Evolutionary conservation across 1,140 invertebrate species (phyloP).

Genomic region (Pteromalus puparum): DNA sequence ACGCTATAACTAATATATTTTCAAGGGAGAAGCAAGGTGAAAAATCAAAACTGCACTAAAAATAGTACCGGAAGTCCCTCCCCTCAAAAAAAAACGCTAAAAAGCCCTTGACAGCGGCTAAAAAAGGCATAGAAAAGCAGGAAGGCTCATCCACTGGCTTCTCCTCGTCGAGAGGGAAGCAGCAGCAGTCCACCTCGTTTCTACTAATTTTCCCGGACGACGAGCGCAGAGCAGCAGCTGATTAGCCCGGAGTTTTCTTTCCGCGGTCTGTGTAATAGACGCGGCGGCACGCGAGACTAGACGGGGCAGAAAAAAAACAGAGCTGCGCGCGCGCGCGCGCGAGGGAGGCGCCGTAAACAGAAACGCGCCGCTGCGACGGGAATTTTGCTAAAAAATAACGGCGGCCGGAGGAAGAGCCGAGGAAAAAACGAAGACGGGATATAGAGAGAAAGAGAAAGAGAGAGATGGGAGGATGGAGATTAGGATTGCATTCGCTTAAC

Average conservation of each 20-base stretch:
- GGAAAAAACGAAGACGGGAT: background rate
- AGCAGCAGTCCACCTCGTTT: background rate
- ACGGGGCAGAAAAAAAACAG: background rate
- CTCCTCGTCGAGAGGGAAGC: background rate
- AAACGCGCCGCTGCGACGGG: background rate
- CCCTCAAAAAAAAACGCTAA: too few relatives aligned
- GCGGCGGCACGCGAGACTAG: background rate
- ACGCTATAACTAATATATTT: too few relatives aligned
- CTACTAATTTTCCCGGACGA: constrained; percentile 23
- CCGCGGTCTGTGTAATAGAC: background rate
- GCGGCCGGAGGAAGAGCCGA: background rate
- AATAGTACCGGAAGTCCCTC: too few relatives aligned
- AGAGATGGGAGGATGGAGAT: constrained; percentile 23
- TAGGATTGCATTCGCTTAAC: constrained; percentile 38
- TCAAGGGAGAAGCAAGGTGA: too few relatives aligned
- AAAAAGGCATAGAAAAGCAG: too few relatives aligned
- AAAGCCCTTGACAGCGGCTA: too few relatives aligned
- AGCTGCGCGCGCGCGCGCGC: too few relatives aligned
- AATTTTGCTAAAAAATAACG: constrained; percentile 23
- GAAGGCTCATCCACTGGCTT: background rate
- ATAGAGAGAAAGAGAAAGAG: too few relatives aligned
- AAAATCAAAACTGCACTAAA: too few relatives aligned
- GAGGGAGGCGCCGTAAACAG: background rate
- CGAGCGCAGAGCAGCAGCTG: background rate
- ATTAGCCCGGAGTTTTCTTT: background rate